Evolutionary conservation across 2,113 vertebrate genomes (phyloP).

Genomic region (Brevimyrus niger): DNA sequence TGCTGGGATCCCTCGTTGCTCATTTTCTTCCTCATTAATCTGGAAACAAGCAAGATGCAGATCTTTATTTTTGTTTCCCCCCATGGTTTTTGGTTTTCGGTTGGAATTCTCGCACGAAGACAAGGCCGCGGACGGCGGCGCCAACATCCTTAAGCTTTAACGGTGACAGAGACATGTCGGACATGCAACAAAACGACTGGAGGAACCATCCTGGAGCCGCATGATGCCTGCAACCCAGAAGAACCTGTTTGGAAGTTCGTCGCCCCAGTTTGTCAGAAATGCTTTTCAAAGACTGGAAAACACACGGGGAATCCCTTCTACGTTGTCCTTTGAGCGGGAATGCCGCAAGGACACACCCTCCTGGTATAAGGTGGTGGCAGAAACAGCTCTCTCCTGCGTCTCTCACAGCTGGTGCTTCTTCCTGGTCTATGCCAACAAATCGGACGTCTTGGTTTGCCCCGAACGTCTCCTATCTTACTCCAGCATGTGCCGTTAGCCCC

Average conservation of each 20-base stretch:
- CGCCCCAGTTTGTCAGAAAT: neutral
- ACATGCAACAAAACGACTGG: neutral
- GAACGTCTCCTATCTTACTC: conserved; percentile 29
- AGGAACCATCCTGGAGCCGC: neutral
- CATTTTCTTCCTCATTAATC: conserved; percentile 50
- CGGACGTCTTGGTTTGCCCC: conserved; percentile 10
- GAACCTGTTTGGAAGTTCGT: neutral
- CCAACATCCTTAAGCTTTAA: neutral
- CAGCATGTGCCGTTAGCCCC: conserved; percentile 41
- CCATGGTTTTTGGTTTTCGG: conserved; percentile 25
- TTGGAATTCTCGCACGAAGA: conserved; percentile 44
- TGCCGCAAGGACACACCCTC: neutral
- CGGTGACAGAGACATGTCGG: neutral
- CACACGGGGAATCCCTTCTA: neutral
- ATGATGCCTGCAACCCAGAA: neutral
- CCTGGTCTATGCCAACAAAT: conserved; percentile 27
- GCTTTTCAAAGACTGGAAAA: neutral
- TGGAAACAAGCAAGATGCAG: conserved; percentile 37
- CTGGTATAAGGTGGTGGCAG: neutral
- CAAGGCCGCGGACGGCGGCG: conserved; percentile 16
- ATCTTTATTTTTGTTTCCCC: conserved; percentile 19
- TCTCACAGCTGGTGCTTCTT: conserved; percentile 27
- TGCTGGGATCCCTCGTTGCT: conserved; percentile 42
- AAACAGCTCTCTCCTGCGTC: conserved; percentile 35
- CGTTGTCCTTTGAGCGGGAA: neutral